Conservation (phyloP, 1,140 invertebrate species). For the Micrasema minimum region DNA sequence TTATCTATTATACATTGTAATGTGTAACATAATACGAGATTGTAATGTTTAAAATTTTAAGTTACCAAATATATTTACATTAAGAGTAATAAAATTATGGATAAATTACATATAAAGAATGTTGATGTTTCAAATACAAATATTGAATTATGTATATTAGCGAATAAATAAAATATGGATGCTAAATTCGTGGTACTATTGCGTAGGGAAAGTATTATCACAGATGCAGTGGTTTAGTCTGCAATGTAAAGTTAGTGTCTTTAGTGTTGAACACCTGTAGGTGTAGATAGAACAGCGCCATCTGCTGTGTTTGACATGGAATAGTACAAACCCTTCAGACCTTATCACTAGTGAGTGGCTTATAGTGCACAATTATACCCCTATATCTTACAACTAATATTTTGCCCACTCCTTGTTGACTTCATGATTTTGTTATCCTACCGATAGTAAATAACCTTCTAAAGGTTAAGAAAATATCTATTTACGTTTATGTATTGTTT, state of each 20-base stretch:
- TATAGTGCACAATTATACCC: constrained; percentile 12
- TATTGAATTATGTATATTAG: constrained; percentile 44
- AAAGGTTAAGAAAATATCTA: too few relatives aligned
- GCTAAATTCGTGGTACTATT: constrained; percentile 37
- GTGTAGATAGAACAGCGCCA: not conserved
- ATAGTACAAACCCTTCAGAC: constrained; percentile 35
- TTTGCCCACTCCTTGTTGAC: too few relatives aligned
- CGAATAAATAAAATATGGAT: constrained; percentile 27
- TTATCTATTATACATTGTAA: constrained; percentile 39
- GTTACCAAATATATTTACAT: constrained; percentile 38
- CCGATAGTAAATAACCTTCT: too few relatives aligned
- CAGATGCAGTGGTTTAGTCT: constrained; percentile 24
- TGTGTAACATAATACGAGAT: constrained; percentile 37
- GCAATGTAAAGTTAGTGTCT: constrained; percentile 25
- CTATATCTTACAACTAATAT: not conserved
- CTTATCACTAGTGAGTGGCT: constrained; percentile 23
- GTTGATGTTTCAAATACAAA: constrained; percentile 47
- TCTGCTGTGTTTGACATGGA: constrained; percentile 27
- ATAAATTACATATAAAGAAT: constrained; percentile 45
- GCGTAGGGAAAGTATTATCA: constrained; percentile 35
- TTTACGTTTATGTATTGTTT: too few relatives aligned
- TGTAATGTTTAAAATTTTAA: constrained; percentile 42
- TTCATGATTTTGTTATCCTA: not conserved
- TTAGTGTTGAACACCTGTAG: constrained; percentile 18
- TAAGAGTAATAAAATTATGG: constrained; percentile 36